phyloP scores from a whole-genome alignment of 2,797 vertebrate species.

The Sylvia borin region DNA sequence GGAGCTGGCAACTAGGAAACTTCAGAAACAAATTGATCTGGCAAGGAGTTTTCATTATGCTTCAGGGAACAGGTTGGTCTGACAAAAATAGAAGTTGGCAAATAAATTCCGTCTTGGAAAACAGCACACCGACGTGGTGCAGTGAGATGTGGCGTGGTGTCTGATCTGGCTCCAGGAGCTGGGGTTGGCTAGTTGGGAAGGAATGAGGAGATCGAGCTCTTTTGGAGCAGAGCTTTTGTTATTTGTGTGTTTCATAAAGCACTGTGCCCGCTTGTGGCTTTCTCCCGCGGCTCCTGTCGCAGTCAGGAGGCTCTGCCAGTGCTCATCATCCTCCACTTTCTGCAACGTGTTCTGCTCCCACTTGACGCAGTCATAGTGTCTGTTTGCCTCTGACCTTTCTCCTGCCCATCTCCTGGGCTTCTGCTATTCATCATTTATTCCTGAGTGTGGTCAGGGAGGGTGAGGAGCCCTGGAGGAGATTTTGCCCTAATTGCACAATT shows the following conservation, averaged over 20 bases:
- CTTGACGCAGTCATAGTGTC: neutral
- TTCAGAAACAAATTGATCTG: conserved; percentile 65
- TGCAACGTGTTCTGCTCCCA: neutral
- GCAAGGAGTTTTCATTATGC: conserved; percentile 60
- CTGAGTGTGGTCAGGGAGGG: neutral
- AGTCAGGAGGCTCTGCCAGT: neutral
- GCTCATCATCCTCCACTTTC: neutral
- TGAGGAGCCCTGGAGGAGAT: neutral
- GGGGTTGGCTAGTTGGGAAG: neutral
- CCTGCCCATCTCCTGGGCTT: neutral
- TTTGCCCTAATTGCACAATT: neutral
- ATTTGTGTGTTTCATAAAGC: neutral
- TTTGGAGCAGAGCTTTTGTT: conserved; percentile 36
- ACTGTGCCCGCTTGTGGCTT: rapidly evolving
- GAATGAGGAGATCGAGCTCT: neutral
- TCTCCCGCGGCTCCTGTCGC: neutral
- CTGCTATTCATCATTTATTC: neutral
- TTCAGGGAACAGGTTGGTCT: conserved; percentile 64
- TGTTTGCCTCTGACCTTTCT: neutral
- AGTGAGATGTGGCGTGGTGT: neutral
- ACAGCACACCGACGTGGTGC: neutral
- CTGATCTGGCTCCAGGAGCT: conserved; percentile 15
- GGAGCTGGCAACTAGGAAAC: conserved; percentile 55
- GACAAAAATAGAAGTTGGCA: conserved; percentile 66
- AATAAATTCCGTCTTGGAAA: conserved; percentile 51